Evolutionary conservation across 2,888 invertebrate species (phyloP), one percentile per base, ranked within the genome.

Genomic region (Serripes groenlandicus): DNA sequence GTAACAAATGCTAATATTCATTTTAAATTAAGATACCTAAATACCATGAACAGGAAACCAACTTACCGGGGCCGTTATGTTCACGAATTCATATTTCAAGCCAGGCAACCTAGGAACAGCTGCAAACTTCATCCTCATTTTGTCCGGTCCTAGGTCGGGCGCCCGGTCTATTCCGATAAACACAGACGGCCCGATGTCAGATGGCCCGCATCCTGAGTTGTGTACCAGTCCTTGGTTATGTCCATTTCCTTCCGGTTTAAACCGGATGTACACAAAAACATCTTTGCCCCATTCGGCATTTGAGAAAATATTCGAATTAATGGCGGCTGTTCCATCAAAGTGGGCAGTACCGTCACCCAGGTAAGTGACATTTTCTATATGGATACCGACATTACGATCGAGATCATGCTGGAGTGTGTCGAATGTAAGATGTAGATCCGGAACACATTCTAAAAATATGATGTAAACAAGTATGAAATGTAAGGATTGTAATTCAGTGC

Each of bases 201-300:
- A 81, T 11, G 81, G 81, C 18, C 86, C 86, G 66, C 86, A 86
- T 18, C 86, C 86, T n/a, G 86, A 86, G 37, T 86, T 86, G 37
- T 86, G 86, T 3, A 86, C 62, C 42, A 86, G 66, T 7, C 81
- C 83, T 30, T 86, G 86, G 9, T 35, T 75, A 2, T 68, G 49
- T n/a, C 79, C 83, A 5, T 74, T 71, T 7, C 81, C 81, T 62
- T 78, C 73, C 1, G 86, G 83, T 62, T 84, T 86, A 56, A 86
- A 86, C 32, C 81, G 76, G 54, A 86, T 83, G 42, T 84, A 77
- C 0, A 84, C 69, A 60, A 74, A 84, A 3, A 86, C 86, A 26
- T 86, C 72, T 30, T 62, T 28, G 5, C 86, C 86, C 86, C 86
- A 86, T 42, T 83, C 83, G 4, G 83, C 68, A 71, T 86, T 86